Conservation (phyloP, 1,140 invertebrate genomes). For the Procambarus clarkii region DNA sequence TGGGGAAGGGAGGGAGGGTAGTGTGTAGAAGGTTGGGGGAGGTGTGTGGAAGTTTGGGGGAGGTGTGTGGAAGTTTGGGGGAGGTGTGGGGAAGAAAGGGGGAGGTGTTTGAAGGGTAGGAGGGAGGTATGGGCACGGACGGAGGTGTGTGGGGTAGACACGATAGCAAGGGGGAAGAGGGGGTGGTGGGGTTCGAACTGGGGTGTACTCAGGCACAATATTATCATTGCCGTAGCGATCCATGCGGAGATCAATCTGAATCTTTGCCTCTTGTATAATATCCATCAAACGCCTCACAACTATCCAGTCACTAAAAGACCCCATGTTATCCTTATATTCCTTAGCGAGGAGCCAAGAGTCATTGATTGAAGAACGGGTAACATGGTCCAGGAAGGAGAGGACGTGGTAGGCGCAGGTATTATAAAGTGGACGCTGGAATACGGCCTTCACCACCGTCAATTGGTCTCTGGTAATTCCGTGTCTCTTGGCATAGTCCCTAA, state of each 20-base stretch:
- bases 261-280: neutral
- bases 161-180: neutral
- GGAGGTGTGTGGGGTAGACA: too few relatives aligned
- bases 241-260: neutral
- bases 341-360: neutral
- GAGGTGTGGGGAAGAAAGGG: too few relatives aligned
- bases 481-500: neutral
- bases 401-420: slow-evolving; percentile 24
- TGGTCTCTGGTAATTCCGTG: neutral
- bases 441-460: neutral
- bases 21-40: too few relatives aligned
- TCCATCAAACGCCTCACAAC: neutral
- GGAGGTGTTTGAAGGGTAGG: neutral
- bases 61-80: neutral
- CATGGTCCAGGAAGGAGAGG: slow-evolving; percentile 17
- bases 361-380: neutral
- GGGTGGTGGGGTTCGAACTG: neutral
- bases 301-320: neutral
- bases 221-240: neutral
- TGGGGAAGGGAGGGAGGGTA: too few relatives aligned
- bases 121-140: too few relatives aligned
- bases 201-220: neutral
- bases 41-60: neutral
- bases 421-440: neutral
- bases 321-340: neutral